These are phyloP conservation scores for Pangasianodon hypophthalmus DNA, from an alignment of 2,113 vertebrate species.

Conservation along the genomic window DNA sequence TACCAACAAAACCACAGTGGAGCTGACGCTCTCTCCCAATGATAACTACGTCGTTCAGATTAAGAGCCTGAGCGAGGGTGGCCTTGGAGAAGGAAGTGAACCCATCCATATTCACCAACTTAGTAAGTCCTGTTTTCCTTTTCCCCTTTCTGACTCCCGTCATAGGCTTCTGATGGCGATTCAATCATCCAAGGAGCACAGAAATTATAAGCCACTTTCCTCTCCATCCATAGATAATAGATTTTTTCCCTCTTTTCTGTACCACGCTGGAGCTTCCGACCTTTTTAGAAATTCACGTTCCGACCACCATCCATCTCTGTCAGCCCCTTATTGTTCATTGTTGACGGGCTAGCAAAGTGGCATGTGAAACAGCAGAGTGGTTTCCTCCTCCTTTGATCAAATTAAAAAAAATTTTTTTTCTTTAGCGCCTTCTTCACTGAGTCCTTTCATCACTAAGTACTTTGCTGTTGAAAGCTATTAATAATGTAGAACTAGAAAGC, in stretches of 20 bases:
- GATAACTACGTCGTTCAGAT: constrained; percentile 91
- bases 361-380: constrained; percentile 68
- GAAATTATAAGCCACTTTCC: constrained; percentile 47
- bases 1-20: constrained; percentile 80
- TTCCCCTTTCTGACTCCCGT: constrained; percentile 5
- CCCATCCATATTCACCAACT: constrained; percentile 89
- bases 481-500: constrained; percentile 60
- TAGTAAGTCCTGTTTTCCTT: constrained; percentile 67
- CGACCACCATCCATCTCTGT: constrained; percentile 71
- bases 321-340: constrained; percentile 74
- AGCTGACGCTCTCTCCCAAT: constrained; percentile 78
- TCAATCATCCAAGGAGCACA: constrained; percentile 55
- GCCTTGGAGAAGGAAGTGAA: constrained; percentile 86
- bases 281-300: constrained; percentile 70
- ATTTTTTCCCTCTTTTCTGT: constrained; percentile 57
- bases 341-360: constrained; percentile 66
- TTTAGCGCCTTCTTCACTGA: constrained; percentile 3
- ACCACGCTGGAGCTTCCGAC: constrained; percentile 57
- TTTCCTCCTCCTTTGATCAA: constrained; percentile 42
- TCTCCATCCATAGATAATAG: constrained; percentile 61
- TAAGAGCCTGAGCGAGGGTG: constrained; percentile 82
- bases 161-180: constrained; percentile 49
- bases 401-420: constrained; percentile 51
- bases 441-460: constrained; percentile 59
- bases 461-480: constrained; percentile 63